Evolutionary conservation across 1,140 invertebrate species (phyloP).

Genomic region (Cyrtorhinus lividipennis): DNA sequence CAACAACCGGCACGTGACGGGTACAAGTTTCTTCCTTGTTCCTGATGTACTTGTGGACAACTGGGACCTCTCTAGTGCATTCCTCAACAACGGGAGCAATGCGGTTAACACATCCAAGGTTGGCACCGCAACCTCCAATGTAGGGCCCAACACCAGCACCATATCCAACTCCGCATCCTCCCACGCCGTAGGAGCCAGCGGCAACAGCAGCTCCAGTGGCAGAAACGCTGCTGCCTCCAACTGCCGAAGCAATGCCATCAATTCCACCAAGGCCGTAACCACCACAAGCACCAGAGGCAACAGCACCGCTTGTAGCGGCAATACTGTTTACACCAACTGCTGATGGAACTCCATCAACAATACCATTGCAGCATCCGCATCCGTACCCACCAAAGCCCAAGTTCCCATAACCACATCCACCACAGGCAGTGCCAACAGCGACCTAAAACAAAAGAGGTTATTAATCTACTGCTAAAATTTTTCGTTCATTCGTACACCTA

Average conservation of each 20-base stretch:
- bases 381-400: not conserved
- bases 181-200: not conserved
- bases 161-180: not conserved
- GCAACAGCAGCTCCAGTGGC: not conserved
- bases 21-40: slow-evolving; percentile 12
- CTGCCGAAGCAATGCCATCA: not conserved
- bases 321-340: not conserved
- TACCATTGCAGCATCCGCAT: not conserved
- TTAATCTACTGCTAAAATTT: not conserved
- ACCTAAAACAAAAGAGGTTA: not conserved
- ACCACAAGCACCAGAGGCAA: not conserved
- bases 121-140: not conserved
- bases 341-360: not conserved
- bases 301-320: not conserved
- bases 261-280: not conserved
- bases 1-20: slow-evolving; percentile 15
- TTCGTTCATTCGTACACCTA: not conserved
- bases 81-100: slow-evolving; percentile 15
- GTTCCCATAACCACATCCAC: not conserved
- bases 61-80: slow-evolving; percentile 10
- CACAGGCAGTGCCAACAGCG: not conserved
- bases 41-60: slow-evolving; percentile 7
- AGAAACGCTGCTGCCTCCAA: not conserved
- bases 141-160: not conserved
- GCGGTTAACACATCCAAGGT: not conserved